Percentiles rank a stretch among this genome's conserved stretches.
Evolutionary conservation across 64 coral and sea anemone genomes (phyloP).

Genomic region (Dendrophyllia cribrosa): DNA sequence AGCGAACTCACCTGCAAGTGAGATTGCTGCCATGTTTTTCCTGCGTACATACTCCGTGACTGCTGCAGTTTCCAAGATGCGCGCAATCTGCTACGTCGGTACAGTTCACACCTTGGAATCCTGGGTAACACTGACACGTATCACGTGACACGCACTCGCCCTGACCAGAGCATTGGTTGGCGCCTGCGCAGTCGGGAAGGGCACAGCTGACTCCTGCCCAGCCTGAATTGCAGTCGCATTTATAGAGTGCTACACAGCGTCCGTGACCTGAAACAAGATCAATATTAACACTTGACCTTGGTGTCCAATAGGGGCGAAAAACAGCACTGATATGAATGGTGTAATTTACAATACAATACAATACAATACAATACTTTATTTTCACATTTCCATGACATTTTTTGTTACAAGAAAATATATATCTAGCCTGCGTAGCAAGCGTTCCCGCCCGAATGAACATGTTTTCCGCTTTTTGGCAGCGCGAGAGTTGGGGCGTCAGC

Average conservation of each 20-base stretch:
- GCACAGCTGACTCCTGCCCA: conserved; percentile 72
- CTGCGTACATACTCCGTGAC: conserved; percentile 37
- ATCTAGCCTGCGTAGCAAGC: no score
- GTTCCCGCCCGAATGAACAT: no score
- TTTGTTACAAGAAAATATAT: no score
- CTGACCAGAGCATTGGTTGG: conserved; percentile 49
- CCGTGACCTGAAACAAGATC: conserved; percentile 26
- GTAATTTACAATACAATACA: no score
- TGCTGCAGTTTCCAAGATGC: conserved; percentile 54
- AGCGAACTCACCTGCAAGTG: conserved; percentile 51
- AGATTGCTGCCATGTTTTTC: conserved; percentile 15
- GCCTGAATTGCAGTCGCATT: conserved; percentile 52
- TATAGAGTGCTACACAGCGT: conserved; percentile 32
- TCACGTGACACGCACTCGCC: conserved; percentile 47
- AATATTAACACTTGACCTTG: not conserved
- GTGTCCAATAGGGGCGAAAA: not conserved
- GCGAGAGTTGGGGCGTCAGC: no score
- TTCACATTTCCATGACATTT: no score
- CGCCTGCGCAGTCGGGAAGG: conserved; percentile 57
- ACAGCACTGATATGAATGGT: not conserved
- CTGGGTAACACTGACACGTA: conserved; percentile 65
- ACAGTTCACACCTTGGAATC: conserved; percentile 39
- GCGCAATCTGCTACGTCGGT: conserved; percentile 39
- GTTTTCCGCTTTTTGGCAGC: no score
- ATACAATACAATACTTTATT: no score